These are phyloP conservation scores for Drosophila sordidapex DNA, from an alignment of 2,888 invertebrate genomes.

Conservation along the genomic window DNA sequence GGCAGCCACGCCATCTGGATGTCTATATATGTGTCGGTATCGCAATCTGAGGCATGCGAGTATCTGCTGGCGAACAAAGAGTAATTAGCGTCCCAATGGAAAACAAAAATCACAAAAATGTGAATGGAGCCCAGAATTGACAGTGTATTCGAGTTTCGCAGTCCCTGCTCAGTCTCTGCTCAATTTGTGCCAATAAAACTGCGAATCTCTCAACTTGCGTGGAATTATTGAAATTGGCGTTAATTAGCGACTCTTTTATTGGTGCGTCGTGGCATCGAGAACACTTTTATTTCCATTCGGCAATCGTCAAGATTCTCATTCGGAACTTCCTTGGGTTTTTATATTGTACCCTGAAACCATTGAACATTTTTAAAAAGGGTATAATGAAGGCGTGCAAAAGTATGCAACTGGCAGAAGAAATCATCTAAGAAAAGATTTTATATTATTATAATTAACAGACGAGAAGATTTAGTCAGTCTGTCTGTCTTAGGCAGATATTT, in stretches of 20 bases:
- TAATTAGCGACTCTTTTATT: constrained; percentile 79
- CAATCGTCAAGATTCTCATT: constrained; percentile 5
- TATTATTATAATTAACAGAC: neutral
- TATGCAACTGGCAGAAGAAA: neutral
- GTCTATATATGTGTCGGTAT: constrained; percentile 20
- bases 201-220: constrained; percentile 44
- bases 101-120: constrained; percentile 43
- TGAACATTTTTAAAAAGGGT: neutral
- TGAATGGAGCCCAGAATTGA: constrained; percentile 49
- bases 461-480: neutral
- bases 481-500: neutral
- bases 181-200: constrained; percentile 77
- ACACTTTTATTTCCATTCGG: constrained; percentile 19
- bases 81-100: constrained; percentile 77
- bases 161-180: constrained; percentile 18
- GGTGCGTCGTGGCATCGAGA: constrained; percentile 39
- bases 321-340: constrained; percentile 30
- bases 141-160: constrained; percentile 17
- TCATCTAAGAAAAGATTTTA: neutral
- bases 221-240: constrained; percentile 72
- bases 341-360: constrained; percentile 1
- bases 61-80: constrained; percentile 59
- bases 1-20: constrained; percentile 36
- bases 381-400: neutral
- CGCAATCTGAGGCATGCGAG: constrained; percentile 12